phyloP scores from a whole-genome alignment of 2,113 vertebrate species.

The Dunckerocampus dactyliophorus region DNA sequence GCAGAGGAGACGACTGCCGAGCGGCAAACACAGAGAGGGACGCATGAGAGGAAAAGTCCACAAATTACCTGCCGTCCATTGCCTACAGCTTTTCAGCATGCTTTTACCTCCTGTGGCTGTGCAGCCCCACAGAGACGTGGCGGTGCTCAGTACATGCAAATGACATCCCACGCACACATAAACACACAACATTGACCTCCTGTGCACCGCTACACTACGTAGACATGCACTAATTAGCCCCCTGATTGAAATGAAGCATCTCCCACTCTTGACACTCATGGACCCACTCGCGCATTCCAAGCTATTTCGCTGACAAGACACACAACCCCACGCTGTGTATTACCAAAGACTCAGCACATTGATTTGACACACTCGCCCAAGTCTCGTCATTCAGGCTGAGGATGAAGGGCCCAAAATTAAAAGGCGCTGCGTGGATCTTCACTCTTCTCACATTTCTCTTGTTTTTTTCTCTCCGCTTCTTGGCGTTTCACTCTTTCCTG shows the following conservation, averaged over 20 bases:
- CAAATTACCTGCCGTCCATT: constrained; percentile 30
- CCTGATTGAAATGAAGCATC: constrained; percentile 40
- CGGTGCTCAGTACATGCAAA: constrained; percentile 23
- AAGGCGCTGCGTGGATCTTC: constrained; percentile 28
- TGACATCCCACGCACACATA: constrained; percentile 2
- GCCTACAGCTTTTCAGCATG: constrained; percentile 48
- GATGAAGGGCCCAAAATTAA: constrained; percentile 51
- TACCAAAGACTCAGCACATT: constrained; percentile 6
- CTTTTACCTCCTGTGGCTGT: constrained; percentile 42
- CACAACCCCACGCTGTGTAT: constrained; percentile 4
- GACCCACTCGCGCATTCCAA: constrained; percentile 9
- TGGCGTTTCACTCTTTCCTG: constrained; percentile 4
- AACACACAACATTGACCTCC: constrained; percentile 35
- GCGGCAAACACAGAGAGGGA: neutral
- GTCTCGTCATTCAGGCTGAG: constrained; percentile 19
- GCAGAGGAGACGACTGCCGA: neutral
- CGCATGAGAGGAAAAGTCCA: constrained; percentile 21
- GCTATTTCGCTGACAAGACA: constrained; percentile 8
- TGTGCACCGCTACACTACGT: constrained; percentile 25
- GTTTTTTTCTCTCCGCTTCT: constrained; percentile 7
- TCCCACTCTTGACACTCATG: neutral
- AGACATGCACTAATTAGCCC: constrained; percentile 50
- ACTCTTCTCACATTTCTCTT: constrained; percentile 20
- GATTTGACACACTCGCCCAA: neutral
- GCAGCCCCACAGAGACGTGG: constrained; percentile 47